Conservation (phyloP, 2,797 vertebrate genomes). For the Xerus rutilus region DNA sequence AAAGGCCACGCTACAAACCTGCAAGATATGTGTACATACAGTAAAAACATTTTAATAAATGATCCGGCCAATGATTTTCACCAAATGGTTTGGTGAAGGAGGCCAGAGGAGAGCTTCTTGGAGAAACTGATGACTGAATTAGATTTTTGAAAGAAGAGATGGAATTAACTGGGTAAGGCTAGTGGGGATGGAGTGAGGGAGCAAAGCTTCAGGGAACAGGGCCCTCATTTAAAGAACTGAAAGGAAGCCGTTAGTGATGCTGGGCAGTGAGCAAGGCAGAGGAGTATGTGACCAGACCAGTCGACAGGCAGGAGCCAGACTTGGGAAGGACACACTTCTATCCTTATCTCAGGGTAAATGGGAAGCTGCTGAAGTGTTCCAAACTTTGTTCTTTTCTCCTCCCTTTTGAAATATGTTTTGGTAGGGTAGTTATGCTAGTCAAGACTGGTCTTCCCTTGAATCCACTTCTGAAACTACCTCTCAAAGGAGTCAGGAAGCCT, state of each 20-base stretch:
- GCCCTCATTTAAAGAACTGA: neutral
- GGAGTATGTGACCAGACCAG: neutral
- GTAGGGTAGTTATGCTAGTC: neutral
- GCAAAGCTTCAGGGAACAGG: neutral
- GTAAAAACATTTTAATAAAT: neutral
- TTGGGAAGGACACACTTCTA: neutral
- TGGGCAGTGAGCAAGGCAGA: neutral
- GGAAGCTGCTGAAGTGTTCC: neutral
- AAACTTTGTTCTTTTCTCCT: neutral
- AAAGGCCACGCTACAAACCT: neutral
- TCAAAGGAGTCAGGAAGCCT: neutral
- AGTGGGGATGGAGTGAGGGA: neutral
- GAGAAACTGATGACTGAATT: neutral
- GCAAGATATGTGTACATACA: neutral
- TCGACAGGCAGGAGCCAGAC: neutral
- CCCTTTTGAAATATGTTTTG: neutral
- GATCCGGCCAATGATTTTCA: neutral
- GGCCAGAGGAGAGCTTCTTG: neutral
- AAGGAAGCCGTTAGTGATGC: neutral
- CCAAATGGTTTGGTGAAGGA: neutral
- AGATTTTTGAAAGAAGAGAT: slow-evolving; percentile 1
- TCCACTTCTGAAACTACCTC: neutral
- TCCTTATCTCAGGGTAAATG: neutral
- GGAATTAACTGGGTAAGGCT: neutral
- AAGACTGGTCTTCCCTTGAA: neutral